These are phyloP conservation scores for Oceanodroma leucorhoa DNA, from an alignment of 2,797 vertebrate species.

Conservation along the genomic window DNA sequence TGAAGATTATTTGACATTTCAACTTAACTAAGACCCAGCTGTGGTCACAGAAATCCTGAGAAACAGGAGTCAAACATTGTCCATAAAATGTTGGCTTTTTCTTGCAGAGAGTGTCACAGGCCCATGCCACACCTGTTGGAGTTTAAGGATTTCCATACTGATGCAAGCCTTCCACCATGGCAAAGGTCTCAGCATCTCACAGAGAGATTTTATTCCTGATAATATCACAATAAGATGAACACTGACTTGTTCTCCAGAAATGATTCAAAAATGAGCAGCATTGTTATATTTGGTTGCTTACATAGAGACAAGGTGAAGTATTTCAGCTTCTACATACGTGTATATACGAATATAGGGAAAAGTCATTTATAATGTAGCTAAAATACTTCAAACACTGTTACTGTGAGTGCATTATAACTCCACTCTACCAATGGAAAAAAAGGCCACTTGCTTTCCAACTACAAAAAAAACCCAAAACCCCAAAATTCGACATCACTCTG, in stretches of 20 bases:
- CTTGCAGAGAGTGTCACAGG: not conserved
- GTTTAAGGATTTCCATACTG: not conserved
- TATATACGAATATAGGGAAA: not conserved
- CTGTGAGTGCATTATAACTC: not conserved
- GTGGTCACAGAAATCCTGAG: not conserved
- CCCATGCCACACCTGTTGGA: not conserved
- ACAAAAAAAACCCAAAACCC: fast-evolving
- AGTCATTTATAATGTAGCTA: not conserved
- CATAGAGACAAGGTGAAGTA: not conserved
- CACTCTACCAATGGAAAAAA: not conserved
- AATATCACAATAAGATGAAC: not conserved
- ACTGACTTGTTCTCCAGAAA: not conserved
- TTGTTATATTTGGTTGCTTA: not conserved
- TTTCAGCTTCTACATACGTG: not conserved
- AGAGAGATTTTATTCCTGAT: not conserved
- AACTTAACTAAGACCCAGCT: not conserved
- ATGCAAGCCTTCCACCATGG: not conserved
- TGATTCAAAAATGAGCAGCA: not conserved
- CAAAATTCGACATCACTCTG: not conserved
- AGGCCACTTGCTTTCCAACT: not conserved
- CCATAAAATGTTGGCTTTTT: not conserved
- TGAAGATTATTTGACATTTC: not conserved
- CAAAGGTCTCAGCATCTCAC: not conserved
- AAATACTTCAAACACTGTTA: not conserved
- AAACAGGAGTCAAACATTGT: not conserved